Evolutionary conservation across 2,888 invertebrate species (phyloP).

Genomic region (Linyphia triangularis): DNA sequence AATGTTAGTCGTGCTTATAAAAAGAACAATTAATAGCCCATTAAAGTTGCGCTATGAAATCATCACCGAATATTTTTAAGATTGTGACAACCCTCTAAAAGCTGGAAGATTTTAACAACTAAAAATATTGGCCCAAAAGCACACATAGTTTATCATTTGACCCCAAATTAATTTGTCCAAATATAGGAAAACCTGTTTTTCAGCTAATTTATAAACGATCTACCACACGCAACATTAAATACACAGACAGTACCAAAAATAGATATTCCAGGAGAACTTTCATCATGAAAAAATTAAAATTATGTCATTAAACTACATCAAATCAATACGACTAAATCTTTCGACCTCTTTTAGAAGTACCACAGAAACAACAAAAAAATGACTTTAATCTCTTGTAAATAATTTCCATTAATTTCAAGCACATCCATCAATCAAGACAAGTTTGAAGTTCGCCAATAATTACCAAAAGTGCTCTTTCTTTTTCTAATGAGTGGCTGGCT

Average conservation of each 20-base stretch:
- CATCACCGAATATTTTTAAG: too few relatives aligned
- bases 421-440: constrained; percentile 64
- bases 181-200: background rate
- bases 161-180: too few relatives aligned
- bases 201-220: background rate
- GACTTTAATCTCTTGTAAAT: constrained; percentile 27
- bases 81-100: too few relatives aligned
- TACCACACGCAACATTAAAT: background rate
- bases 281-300: background rate
- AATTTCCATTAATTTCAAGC: constrained; percentile 53
- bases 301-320: background rate
- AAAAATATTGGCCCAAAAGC: too few relatives aligned
- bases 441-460: constrained; percentile 58
- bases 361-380: constrained; percentile 9
- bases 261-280: background rate
- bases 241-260: background rate
- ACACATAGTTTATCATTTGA: too few relatives aligned
- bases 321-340: background rate
- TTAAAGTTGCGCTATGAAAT: too few relatives aligned
- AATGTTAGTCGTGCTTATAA: too few relatives aligned
- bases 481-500: background rate
- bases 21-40: too few relatives aligned
- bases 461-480: constrained; percentile 20
- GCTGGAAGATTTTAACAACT: too few relatives aligned
- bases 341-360: background rate